Evolutionary conservation across 2,113 vertebrate species (phyloP).

Genomic region (Bubalus kerabau): DNA sequence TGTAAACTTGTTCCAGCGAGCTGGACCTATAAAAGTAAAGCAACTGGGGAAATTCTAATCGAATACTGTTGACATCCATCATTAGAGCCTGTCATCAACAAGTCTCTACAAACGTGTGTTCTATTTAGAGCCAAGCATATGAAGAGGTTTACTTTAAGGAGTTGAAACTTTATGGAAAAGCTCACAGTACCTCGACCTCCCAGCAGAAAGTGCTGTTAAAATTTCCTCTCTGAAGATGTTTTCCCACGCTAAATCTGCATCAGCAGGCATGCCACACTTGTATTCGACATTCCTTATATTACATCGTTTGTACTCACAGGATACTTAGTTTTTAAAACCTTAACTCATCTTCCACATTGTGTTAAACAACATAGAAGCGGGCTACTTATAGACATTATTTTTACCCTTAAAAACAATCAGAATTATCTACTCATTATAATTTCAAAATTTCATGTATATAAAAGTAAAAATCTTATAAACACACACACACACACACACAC

Average conservation of each 20-base stretch:
- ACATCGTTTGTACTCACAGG: neutral
- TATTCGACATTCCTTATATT: neutral
- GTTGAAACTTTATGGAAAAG: neutral
- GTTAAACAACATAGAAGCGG: neutral
- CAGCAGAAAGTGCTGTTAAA: neutral
- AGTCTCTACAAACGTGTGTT: neutral
- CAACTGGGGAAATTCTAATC: neutral
- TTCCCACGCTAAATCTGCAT: neutral
- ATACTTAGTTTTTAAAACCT: neutral
- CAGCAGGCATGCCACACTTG: too few species aligned
- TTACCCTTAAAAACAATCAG: neutral
- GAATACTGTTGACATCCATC: neutral
- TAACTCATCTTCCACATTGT: neutral
- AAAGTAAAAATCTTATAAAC: neutral
- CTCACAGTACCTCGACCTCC: neutral
- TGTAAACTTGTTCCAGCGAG: conserved; percentile 88
- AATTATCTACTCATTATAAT: neutral
- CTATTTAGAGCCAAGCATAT: neutral
- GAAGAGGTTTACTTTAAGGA: neutral
- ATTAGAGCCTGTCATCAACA: neutral
- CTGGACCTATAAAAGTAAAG: conserved; percentile 81
- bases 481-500: neutral
- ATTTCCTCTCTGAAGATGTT: neutral
- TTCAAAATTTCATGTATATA: neutral
- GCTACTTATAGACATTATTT: neutral